phyloP scores from a whole-genome alignment of 2,113 vertebrate species.

The Triplophysa rosa region DNA sequence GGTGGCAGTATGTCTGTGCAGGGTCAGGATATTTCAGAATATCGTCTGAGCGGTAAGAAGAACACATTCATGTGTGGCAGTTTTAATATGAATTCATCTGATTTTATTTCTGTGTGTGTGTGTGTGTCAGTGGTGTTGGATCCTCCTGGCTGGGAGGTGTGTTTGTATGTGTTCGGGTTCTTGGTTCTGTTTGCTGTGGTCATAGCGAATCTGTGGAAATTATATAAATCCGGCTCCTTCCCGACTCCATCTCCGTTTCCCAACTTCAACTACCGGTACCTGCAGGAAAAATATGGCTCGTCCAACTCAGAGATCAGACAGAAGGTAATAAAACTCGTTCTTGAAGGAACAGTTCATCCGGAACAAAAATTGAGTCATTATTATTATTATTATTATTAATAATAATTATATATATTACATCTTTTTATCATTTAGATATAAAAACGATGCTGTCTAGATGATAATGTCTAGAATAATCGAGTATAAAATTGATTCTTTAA shows the following conservation, averaged over 20 bases:
- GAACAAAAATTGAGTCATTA: too few relatives aligned
- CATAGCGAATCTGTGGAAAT: constrained; percentile 91
- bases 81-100: background rate
- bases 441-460: too few relatives aligned
- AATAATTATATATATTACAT: too few relatives aligned
- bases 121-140: constrained; percentile 78
- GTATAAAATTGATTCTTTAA: too few relatives aligned
- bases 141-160: constrained; percentile 90
- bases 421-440: too few relatives aligned
- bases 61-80: background rate
- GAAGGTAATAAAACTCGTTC: constrained; percentile 75
- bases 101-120: constrained; percentile 23
- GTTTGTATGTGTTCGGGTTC: constrained; percentile 87
- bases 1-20: constrained; percentile 74
- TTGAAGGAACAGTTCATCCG: background rate
- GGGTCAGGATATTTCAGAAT: constrained; percentile 73
- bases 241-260: constrained; percentile 92
- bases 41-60: constrained; percentile 78
- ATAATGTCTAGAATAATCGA: too few relatives aligned
- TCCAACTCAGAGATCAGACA: constrained; percentile 74
- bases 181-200: constrained; percentile 83
- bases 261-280: constrained; percentile 94
- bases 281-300: constrained; percentile 92
- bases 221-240: constrained; percentile 92
- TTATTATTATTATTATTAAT: too few relatives aligned